A percentile compares a stretch with the other conserved stretches of the same genome.
Evolutionary conservation across 2,797 vertebrate species (phyloP).

Genomic region (Threskiornis aethiopicus): DNA sequence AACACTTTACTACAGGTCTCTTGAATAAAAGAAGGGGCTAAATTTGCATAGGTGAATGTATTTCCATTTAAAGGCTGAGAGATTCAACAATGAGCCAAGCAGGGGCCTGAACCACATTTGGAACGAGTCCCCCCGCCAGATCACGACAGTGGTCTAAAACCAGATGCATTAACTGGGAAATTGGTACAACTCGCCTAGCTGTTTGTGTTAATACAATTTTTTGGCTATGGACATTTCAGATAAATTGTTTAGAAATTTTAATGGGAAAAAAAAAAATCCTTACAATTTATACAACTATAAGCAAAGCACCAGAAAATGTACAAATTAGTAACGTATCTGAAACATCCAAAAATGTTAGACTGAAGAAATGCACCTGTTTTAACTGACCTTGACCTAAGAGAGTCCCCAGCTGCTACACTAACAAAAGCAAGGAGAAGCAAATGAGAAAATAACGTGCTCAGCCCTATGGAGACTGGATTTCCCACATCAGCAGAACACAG

Average conservation of each 20-base stretch:
- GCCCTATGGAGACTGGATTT: background rate
- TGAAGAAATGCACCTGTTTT: background rate
- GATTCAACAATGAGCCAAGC: background rate
- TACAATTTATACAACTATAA: too few relatives aligned
- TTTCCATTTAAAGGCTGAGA: background rate
- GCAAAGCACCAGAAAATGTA: rapidly evolving
- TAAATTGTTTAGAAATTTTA: background rate
- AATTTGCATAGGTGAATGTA: background rate
- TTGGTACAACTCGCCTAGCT: background rate
- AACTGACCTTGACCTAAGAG: background rate
- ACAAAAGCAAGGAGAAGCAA: background rate
- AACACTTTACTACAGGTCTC: background rate
- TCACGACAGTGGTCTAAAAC: rapidly evolving
- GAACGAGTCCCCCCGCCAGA: rapidly evolving
- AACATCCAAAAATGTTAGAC: background rate
- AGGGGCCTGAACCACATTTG: background rate
- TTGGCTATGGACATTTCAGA: background rate
- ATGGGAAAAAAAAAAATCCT: background rate
- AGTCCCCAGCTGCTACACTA: background rate
- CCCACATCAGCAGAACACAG: background rate
- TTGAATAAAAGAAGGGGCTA: background rate
- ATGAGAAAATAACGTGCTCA: background rate
- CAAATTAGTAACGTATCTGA: rapidly evolving
- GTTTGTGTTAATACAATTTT: too few relatives aligned
- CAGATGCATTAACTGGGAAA: background rate